Percentiles rank a stretch among this genome's conserved stretches.
Evolutionary conservation across 2,888 invertebrate species (phyloP).

Genomic region (Agrochola litura): DNA sequence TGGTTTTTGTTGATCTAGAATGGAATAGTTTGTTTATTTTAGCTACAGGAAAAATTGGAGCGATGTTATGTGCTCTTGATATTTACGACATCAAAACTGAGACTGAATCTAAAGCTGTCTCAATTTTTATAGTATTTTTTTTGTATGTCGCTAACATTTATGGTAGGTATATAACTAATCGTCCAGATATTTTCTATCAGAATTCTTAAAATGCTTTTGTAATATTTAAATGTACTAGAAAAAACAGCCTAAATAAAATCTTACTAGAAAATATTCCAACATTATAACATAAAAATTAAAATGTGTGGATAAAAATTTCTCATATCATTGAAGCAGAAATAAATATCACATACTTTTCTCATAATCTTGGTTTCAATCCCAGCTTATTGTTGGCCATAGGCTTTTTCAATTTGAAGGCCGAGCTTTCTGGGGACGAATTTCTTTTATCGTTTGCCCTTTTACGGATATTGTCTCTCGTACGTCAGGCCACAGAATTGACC

Average conservation of each 20-base stretch:
- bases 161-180: too few species aligned
- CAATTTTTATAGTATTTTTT: background rate
- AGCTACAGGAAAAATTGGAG: background rate
- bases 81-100: background rate
- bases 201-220: background rate
- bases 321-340: constrained; percentile 8
- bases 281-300: background rate
- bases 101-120: background rate
- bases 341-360: constrained; percentile 35
- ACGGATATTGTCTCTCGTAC: constrained; percentile 50
- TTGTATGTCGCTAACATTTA: background rate
- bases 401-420: constrained; percentile 50
- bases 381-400: constrained; percentile 38
- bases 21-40: background rate
- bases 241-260: background rate
- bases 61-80: background rate
- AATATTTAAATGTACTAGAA: background rate
- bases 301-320: background rate
- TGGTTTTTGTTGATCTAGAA: background rate
- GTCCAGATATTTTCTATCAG: background rate
- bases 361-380: constrained; percentile 45
- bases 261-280: background rate
- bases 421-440: constrained; percentile 31
- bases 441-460: constrained; percentile 47
- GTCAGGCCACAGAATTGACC: constrained; percentile 28